Evolutionary conservation across 2,113 vertebrate species (phyloP).

Genomic region (Myiozetetes cayanensis): DNA sequence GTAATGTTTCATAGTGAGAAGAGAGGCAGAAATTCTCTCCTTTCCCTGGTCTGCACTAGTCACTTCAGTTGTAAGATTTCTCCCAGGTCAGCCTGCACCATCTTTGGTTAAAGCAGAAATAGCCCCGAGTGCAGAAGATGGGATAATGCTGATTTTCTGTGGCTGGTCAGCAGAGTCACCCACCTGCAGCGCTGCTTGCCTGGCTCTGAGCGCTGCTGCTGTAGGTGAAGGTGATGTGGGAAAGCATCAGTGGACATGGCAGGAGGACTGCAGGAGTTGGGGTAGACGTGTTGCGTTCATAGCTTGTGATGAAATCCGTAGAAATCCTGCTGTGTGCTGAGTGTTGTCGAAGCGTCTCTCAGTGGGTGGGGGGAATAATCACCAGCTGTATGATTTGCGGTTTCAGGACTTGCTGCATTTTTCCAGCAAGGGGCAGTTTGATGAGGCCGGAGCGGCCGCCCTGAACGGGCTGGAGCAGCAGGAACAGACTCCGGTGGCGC

Average conservation of each 20-base stretch:
- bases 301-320: not conserved
- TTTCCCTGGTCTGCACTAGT: not conserved
- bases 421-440: constrained; percentile 82
- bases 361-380: constrained; percentile 59
- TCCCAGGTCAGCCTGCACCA: not conserved
- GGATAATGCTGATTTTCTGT: not conserved
- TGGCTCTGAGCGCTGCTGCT: not conserved
- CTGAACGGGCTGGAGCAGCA: constrained; percentile 86
- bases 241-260: not conserved
- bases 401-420: constrained; percentile 88
- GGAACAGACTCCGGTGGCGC: constrained; percentile 73
- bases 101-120: not conserved
- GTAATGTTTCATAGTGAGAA: not conserved
- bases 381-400: constrained; percentile 48
- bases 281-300: not conserved
- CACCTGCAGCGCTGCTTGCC: not conserved
- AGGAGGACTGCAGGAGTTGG: not conserved
- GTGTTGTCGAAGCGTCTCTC: not conserved
- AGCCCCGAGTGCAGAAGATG: not conserved
- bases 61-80: not conserved
- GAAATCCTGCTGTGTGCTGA: not conserved
- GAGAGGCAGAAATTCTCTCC: not conserved
- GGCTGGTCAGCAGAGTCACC: not conserved
- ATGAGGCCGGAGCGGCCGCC: constrained; percentile 72
- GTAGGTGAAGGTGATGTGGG: not conserved